A percentile compares a stretch with the other conserved stretches of the same genome.
These are phyloP conservation scores for Lasioglossum vierecki DNA, from an alignment of 2,888 invertebrate species.

Conservation along the genomic window DNA sequence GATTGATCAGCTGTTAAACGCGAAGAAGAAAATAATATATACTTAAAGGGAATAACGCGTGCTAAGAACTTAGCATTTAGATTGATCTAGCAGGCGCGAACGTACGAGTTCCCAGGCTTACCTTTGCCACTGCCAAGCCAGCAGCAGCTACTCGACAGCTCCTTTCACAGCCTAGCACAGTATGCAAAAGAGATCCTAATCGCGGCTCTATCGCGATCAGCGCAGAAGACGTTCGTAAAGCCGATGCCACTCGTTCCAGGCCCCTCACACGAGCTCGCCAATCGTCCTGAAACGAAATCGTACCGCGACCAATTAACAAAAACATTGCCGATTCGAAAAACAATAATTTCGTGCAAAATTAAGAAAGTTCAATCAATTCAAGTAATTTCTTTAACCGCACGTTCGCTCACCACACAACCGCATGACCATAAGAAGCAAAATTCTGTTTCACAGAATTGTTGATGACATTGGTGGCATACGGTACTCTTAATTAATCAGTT, in stretches of 20 bases:
- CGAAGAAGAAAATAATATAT: constrained; percentile 17
- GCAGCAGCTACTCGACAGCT: constrained; percentile 84
- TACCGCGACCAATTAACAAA: background rate
- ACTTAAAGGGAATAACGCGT: constrained; percentile 10
- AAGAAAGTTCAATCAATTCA: too few relatives aligned
- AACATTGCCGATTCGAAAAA: background rate
- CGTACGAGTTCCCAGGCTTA: constrained; percentile 62
- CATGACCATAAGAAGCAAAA: too few relatives aligned
- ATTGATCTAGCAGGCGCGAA: constrained; percentile 39
- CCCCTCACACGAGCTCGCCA: constrained; percentile 86
- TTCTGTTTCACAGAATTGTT: too few relatives aligned
- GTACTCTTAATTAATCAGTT: too few relatives aligned
- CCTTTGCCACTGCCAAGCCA: constrained; percentile 82
- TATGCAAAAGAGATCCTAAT: constrained; percentile 87
- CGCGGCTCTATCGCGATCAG: constrained; percentile 86
- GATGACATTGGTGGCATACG: too few relatives aligned
- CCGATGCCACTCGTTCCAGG: constrained; percentile 86
- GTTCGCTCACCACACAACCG: too few relatives aligned
- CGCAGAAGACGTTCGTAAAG: constrained; percentile 85
- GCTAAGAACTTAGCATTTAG: constrained; percentile 14
- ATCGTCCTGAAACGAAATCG: constrained; percentile 84
- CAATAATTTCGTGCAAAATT: background rate
- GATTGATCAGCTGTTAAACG: background rate
- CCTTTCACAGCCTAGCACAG: constrained; percentile 88
- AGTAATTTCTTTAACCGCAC: too few relatives aligned